Conservation (phyloP, 1,140 invertebrate species). For the Orchestia grillus region DNA sequence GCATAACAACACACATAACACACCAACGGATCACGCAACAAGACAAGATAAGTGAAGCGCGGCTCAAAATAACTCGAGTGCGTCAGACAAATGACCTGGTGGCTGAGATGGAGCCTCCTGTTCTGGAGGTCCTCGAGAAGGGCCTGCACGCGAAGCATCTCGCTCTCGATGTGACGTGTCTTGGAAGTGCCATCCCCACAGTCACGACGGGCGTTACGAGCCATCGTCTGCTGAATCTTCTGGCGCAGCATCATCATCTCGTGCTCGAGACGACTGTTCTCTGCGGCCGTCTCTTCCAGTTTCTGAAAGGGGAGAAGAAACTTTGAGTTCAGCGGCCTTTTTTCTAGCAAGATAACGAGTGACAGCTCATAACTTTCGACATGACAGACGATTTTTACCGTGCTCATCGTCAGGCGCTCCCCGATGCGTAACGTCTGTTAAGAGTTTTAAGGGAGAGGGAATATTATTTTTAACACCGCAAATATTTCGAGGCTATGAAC, state of each 20-base stretch:
- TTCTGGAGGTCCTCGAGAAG: constrained; percentile 86
- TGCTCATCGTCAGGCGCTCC: no score
- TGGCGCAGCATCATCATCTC: constrained; percentile 87
- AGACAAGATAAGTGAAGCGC: neutral
- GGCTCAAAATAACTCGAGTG: neutral
- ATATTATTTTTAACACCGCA: no score
- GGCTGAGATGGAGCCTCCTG: constrained; percentile 77
- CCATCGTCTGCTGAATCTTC: constrained; percentile 80
- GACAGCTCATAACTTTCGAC: no score
- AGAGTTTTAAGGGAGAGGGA: no score
- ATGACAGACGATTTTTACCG: no score
- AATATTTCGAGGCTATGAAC: no score
- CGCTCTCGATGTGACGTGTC: constrained; percentile 78
- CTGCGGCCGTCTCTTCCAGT: constrained; percentile 90
- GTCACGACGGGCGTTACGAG: constrained; percentile 69
- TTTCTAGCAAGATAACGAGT: no score
- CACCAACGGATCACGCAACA: no score
- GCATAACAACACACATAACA: no score
- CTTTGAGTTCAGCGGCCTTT: no score
- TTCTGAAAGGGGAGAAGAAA: constrained; percentile 76
- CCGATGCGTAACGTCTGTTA: no score
- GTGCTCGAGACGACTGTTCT: constrained; percentile 88
- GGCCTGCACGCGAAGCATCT: constrained; percentile 85
- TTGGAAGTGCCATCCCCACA: constrained; percentile 62
- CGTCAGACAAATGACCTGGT: constrained; percentile 61